Conservation (phyloP, 2,113 vertebrate species). For the Echinops telfairi region DNA sequence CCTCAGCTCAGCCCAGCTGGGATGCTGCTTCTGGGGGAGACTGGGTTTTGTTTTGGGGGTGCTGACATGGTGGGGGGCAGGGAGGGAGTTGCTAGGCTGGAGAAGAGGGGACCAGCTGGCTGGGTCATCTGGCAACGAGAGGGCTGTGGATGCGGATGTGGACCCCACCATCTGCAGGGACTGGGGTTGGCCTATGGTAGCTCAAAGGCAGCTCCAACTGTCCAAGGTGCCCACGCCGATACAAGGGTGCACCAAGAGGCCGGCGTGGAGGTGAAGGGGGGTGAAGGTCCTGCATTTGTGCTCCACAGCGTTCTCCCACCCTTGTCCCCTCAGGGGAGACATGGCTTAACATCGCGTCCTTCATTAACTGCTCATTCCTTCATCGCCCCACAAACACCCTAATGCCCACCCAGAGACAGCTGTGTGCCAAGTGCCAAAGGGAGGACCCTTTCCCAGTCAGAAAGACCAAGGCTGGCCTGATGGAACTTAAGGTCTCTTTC, state of each 20-base stretch:
- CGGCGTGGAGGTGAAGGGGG: neutral
- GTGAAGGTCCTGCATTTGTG: neutral
- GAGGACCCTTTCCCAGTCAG: neutral
- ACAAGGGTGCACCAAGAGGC: conserved; percentile 1
- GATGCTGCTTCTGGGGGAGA: neutral
- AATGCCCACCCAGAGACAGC: neutral
- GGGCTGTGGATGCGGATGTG: neutral
- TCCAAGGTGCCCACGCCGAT: neutral
- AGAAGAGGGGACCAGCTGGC: neutral
- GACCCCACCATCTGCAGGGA: neutral
- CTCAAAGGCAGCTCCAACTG: conserved; percentile 19
- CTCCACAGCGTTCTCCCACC: neutral
- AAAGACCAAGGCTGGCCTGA: neutral
- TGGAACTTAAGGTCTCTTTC: neutral
- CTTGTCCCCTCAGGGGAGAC: neutral
- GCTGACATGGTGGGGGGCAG: neutral
- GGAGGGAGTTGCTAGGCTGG: neutral
- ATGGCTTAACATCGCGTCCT: neutral
- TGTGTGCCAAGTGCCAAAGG: neutral
- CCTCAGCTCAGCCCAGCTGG: neutral
- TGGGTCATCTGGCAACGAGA: conserved; percentile 30
- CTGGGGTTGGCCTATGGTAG: neutral
- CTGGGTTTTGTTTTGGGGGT: neutral
- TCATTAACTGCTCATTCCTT: neutral
- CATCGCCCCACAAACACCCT: neutral